A percentile compares a stretch with the other conserved stretches of the same genome.
Conservation (phyloP, 2,888 invertebrate species). For the Smittia sp. region DNA sequence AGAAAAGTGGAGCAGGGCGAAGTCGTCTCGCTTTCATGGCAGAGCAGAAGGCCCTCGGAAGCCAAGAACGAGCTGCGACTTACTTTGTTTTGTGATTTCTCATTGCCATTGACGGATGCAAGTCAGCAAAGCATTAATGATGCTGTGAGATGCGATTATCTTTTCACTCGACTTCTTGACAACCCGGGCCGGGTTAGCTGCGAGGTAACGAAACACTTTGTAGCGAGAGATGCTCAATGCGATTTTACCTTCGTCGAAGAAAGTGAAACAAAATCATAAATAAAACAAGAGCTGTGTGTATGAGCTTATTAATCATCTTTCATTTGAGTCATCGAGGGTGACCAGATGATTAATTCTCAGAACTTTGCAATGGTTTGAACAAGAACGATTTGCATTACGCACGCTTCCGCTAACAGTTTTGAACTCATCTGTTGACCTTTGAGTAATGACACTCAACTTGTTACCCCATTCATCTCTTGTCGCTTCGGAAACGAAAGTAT, state of each 20-base stretch:
- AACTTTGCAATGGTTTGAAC: too few relatives aligned
- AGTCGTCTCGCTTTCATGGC: background rate
- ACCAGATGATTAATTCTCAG: too few relatives aligned
- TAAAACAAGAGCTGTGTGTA: background rate
- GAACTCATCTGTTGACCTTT: too few relatives aligned
- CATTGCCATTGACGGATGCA: background rate
- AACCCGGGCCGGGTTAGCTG: background rate
- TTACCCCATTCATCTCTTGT: background rate
- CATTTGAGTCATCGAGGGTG: background rate
- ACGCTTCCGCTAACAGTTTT: too few relatives aligned
- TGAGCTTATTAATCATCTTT: constrained; percentile 35
- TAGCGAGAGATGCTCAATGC: too few relatives aligned
- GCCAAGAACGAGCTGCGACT: background rate
- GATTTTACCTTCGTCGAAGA: background rate
- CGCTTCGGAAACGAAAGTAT: background rate
- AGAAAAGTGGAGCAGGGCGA: background rate
- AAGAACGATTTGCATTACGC: too few relatives aligned
- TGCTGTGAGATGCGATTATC: constrained; percentile 1
- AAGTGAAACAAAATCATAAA: constrained; percentile 16
- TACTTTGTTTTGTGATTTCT: background rate
- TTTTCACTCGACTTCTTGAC: constrained; percentile 2
- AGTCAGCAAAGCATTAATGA: background rate
- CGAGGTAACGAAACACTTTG: background rate
- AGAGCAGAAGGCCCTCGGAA: background rate
- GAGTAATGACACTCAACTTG: too few relatives aligned